These are phyloP conservation scores for Limnodromus scolopaceus DNA, from an alignment of 2,797 vertebrate genomes.

Conservation along the genomic window DNA sequence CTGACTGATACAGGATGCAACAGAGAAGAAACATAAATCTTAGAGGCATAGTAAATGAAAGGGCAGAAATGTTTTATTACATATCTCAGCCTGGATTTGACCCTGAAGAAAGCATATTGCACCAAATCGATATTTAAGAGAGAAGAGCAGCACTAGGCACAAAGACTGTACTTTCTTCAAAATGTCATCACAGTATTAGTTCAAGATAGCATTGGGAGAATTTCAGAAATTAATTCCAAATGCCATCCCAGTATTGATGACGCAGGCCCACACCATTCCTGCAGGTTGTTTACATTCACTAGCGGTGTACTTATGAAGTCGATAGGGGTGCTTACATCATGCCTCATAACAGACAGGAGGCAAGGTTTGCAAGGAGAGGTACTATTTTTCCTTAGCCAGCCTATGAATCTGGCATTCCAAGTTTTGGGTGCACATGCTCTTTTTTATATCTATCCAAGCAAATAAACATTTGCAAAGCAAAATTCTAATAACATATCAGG, in stretches of 20 bases:
- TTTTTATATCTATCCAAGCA: background rate
- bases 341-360: background rate
- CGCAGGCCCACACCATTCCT: background rate
- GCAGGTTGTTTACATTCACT: background rate
- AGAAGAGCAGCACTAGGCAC: background rate
- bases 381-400: background rate
- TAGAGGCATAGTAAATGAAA: background rate
- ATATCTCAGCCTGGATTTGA: background rate
- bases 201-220: background rate
- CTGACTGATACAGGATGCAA: background rate
- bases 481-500: background rate
- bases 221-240: background rate
- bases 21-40: background rate
- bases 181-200: background rate
- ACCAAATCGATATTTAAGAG: background rate
- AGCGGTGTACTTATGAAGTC: background rate
- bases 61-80: background rate
- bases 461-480: background rate
- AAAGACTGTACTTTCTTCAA: background rate
- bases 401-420: background rate
- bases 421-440: background rate
- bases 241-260: background rate
- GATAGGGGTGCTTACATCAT: background rate
- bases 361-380: background rate
- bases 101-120: background rate